These are phyloP conservation scores for Cepaea nemoralis DNA, from an alignment of 1,140 invertebrate genomes.

Conservation along the genomic window DNA sequence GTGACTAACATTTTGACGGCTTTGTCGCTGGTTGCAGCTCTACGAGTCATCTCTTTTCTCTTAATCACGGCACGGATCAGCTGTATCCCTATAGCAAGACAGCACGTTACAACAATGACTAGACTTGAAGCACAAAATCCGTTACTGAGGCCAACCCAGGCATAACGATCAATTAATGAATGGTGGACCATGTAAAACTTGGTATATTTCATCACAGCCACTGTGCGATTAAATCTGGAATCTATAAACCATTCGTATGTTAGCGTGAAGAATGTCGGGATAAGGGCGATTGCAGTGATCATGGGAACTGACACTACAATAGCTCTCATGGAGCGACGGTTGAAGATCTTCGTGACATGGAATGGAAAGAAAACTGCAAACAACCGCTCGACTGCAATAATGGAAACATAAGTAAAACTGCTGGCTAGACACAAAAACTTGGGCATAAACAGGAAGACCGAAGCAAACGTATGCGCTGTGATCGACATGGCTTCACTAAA, in stretches of 20 bases:
- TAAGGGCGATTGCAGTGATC: neutral
- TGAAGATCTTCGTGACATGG: constrained; percentile 7
- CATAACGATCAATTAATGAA: neutral
- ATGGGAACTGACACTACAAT: neutral
- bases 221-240: neutral
- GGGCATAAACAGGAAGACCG: constrained; percentile 16
- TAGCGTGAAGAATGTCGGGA: neutral
- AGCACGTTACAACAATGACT: neutral
- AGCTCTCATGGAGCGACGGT: neutral
- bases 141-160: neutral
- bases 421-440: neutral
- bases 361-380: constrained; percentile 22
- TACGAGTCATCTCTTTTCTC: neutral
- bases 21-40: neutral
- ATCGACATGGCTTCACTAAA: neutral
- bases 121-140: neutral
- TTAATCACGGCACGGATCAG: neutral
- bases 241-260: neutral
- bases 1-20: constrained; percentile 19
- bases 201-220: neutral
- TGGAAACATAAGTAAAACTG: neutral
- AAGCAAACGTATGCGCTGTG: neutral
- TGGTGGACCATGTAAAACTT: neutral
- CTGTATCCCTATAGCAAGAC: neutral
- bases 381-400: constrained; percentile 15